Evolutionary conservation across 2,113 vertebrate species (phyloP), one percentile per base, ranked within the genome.

Genomic region (Emydura subglobosa): DNA sequence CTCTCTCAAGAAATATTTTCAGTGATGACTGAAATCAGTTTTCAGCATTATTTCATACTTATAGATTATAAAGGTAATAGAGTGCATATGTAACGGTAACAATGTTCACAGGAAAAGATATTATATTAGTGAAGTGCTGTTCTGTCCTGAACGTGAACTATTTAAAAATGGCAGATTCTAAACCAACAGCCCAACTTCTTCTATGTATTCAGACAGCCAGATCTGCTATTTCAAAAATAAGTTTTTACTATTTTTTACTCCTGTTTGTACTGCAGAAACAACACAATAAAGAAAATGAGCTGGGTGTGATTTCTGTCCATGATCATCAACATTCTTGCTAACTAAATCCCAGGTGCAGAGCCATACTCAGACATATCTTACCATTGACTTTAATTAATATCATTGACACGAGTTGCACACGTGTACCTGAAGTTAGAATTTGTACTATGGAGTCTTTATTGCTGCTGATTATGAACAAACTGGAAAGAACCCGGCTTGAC

Each of bases 171-270:
- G 19, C 7, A 42, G 29, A 24, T 74, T 94, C 34, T 65, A 83
- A 14, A 87, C 92, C 76, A 72, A 44, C 11, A 94, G 54, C 90
- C 31, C 88, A 24, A 7, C 47, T 93, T 91, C 74, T 87, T 76
- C 31, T 24, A 79, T 42, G 10, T 42, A 34, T 72, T 25, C 34
- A 95, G 93, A 61, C 14, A 44, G 65, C 44, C 80, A 57, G 85
- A 88, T 74, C 61, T 83, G 72, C 93, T 95, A 57, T 87, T 92
- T 91, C 72, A 92, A 54, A 92, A 94, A 53, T 39, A 59, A 59
- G 24, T 59, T 59, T 59, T 59, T 0, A 57, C 8, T 47, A 61
- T 10, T 12, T 89, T 85, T 22, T 72, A 31, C 21, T 83, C 82
- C 84, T 86, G 47, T 10, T 89, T 13, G 51, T 76, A 95, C 0